Percentiles rank a stretch among this genome's conserved stretches.
Evolutionary conservation across 2,888 invertebrate genomes (phyloP).

Genomic region (Epistrophe grossulariae): DNA sequence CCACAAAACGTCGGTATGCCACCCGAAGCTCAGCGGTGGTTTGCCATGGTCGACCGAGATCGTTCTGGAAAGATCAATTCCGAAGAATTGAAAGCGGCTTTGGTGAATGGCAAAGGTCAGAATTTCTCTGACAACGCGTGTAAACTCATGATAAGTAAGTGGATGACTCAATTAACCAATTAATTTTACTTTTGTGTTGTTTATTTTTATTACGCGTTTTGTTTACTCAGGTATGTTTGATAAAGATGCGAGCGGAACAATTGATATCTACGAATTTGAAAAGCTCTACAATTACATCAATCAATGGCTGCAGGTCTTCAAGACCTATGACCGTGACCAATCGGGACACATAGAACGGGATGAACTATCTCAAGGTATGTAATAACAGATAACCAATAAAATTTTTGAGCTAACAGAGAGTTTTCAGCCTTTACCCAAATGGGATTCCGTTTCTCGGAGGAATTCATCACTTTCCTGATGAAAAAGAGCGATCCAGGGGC

Average conservation of each 20-base stretch:
- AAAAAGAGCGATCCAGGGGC: conserved; percentile 88
- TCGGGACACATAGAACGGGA: conserved; percentile 93
- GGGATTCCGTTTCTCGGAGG: conserved; percentile 93
- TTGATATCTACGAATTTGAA: conserved; percentile 93
- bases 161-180: conserved; percentile 63
- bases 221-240: conserved; percentile 92
- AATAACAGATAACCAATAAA: neutral
- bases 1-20: conserved; percentile 85
- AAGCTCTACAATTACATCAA: conserved; percentile 94
- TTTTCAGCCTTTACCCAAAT: conserved; percentile 91
- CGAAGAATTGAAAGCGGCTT: conserved; percentile 90
- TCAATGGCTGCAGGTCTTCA: conserved; percentile 94
- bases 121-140: conserved; percentile 90
- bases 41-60: conserved; percentile 92
- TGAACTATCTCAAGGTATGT: conserved; percentile 90
- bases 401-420: neutral
- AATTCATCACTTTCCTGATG: conserved; percentile 90
- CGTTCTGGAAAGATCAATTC: conserved; percentile 92
- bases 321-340: conserved; percentile 92
- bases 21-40: conserved; percentile 93
- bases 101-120: conserved; percentile 94
- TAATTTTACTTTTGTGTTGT: conserved; percentile 34
- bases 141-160: conserved; percentile 90
- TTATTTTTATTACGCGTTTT: conserved; percentile 16
- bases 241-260: conserved; percentile 92